Conservation (phyloP, 2,797 vertebrate genomes). For the Coccyzus lansbergi region DNA sequence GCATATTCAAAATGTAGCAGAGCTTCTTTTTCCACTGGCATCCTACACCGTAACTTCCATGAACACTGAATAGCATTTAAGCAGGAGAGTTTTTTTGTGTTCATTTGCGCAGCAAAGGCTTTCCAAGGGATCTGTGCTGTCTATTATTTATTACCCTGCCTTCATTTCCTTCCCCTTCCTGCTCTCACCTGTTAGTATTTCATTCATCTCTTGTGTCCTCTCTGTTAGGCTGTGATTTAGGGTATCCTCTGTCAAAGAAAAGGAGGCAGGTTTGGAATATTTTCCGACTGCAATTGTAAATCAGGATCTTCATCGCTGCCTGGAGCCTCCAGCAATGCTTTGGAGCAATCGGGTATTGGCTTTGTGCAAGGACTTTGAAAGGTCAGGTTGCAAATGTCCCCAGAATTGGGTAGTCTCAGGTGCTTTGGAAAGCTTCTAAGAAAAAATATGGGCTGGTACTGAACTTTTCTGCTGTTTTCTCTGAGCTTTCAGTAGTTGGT, state of each 20-base stretch:
- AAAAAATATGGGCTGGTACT: not conserved
- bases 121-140: not conserved
- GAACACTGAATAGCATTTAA: not conserved
- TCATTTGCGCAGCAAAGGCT: not conserved
- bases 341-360: not conserved
- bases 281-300: not conserved
- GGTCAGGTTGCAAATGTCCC: not conserved
- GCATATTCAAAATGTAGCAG: not conserved
- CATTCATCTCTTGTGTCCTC: not conserved
- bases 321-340: not conserved
- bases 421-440: not conserved
- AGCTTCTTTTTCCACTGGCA: not conserved
- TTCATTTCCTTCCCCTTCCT: not conserved
- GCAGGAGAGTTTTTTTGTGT: not conserved
- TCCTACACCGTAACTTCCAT: not conserved
- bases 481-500: not conserved
- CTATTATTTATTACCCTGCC: not conserved
- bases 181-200: not conserved
- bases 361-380: not conserved
- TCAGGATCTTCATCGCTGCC: accelerated
- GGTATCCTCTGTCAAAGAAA: not conserved
- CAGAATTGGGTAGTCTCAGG: not conserved
- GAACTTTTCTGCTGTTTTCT: not conserved
- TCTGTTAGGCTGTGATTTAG: not conserved
- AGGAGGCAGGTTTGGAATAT: not conserved